Evolutionary conservation across 2,888 invertebrate species (phyloP), one percentile per base, ranked within the genome.

Genomic region (Heliconius cydno): DNA sequence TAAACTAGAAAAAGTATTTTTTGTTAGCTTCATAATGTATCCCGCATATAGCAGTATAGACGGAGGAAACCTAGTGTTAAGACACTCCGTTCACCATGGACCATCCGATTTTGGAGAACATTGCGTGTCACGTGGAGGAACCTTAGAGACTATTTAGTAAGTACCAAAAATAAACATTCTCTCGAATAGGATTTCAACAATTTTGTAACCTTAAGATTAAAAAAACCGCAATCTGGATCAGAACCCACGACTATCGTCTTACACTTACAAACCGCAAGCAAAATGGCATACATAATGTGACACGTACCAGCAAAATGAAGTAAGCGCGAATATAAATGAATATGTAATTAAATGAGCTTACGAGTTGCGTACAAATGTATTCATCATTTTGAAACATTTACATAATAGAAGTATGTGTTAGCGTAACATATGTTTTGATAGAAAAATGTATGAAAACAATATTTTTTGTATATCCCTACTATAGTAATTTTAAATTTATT

Each of bases 281-380:
- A 9, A 67, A 67, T 9, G 30, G 67, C 30, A 67, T 34, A 67
- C 22, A 28, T 28, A 28, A 28, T 28, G 28, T 28, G 28, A 28
- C 28, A 28, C 28, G 28, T 28, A 28, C 28, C 28, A 28, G 28
- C 28, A 71, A 71, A 71, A 71, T 71, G 28, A 71, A 46, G 71
- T 46, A 46, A 71, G 19, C 71, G 46, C 46, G 71, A 71, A 46
- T 22, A 71, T 28, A 52, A 71, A 71, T 71, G 71, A 52, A 71
- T 52, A 52, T 71, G 10, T 46, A 71, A 71, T 71, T 71, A 71
- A 71, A 71, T 71, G 46, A 52, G 71, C 28, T 71, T 52, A 52
- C 60, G n/a, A n/a, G 60, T n/a, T 60, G n/a, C 71, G 28, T 71
- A 52, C 52, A 71, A 71, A 71, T 71, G 71, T 38, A 71, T 52